Evolutionary conservation across 1,140 invertebrate species (phyloP).

Genomic region (Metopolophium dirhodum): DNA sequence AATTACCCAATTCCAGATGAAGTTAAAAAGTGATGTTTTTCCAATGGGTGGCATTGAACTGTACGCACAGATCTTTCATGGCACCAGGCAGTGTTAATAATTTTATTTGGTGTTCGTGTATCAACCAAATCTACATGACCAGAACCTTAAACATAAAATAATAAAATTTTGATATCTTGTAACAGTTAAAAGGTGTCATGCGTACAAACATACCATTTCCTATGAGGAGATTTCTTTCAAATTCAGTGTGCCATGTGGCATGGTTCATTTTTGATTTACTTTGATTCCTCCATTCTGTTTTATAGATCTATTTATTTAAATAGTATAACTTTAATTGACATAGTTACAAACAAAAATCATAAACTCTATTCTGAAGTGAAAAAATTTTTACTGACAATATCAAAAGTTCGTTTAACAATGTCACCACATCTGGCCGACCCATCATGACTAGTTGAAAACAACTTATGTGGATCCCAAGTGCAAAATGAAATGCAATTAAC

Average conservation of each 20-base stretch:
- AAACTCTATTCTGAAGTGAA: neutral
- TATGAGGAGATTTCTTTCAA: conserved; percentile 58
- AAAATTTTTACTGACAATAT: conserved; percentile 57
- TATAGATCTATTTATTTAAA: conserved; percentile 59
- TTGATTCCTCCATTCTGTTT: conserved; percentile 36
- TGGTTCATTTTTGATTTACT: conserved; percentile 38
- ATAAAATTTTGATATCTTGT: neutral
- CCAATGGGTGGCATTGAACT: conserved; percentile 59
- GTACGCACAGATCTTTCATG: conserved; percentile 59
- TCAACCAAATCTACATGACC: conserved; percentile 59
- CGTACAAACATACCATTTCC: conserved; percentile 58
- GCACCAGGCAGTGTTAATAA: conserved; percentile 52
- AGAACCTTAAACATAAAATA: conserved; percentile 57
- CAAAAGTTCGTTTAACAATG: conserved; percentile 58
- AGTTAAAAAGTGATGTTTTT: conserved; percentile 59
- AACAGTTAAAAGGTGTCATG: neutral
- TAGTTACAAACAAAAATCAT: conserved; percentile 1
- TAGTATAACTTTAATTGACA: neutral
- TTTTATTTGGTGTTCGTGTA: conserved; percentile 38
- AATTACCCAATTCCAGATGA: conserved; percentile 59
- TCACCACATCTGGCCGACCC: conserved; percentile 59
- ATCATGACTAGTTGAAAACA: conserved; percentile 60
- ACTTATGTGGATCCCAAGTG: conserved; percentile 55
- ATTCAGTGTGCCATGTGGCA: conserved; percentile 60
- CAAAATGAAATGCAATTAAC: conserved; percentile 60